These are phyloP conservation scores for Drosophila sproati DNA, from an alignment of 1,140 invertebrate genomes.

Conservation along the genomic window DNA sequence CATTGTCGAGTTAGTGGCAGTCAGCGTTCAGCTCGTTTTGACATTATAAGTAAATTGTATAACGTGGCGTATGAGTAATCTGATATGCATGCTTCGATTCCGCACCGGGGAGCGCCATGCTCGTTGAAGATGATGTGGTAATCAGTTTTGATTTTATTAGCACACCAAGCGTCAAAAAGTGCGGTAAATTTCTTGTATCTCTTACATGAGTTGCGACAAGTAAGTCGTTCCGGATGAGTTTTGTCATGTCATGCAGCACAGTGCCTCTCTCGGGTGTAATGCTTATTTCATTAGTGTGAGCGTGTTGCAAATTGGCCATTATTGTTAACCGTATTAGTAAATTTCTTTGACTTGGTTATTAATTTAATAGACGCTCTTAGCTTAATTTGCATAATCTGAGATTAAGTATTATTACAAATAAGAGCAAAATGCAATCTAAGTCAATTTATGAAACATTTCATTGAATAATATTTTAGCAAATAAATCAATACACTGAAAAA, in stretches of 20 bases:
- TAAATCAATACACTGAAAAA: neutral
- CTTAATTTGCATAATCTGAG: neutral
- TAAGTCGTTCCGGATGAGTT: neutral
- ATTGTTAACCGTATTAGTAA: conserved; percentile 11
- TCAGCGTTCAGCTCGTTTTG: conserved; percentile 68
- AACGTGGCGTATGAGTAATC: conserved; percentile 82
- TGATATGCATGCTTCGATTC: conserved; percentile 81
- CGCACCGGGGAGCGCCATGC: conserved; percentile 32
- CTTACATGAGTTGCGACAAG: conserved; percentile 35
- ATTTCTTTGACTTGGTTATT: neutral
- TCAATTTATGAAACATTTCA: too few relatives aligned
- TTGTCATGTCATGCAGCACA: neutral
- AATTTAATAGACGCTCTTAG: neutral
- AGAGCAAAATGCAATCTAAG: neutral
- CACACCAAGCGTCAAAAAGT: conserved; percentile 41
- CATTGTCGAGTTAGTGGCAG: conserved; percentile 33
- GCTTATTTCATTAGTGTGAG: conserved; percentile 1
- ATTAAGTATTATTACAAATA: neutral
- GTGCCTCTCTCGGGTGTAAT: neutral
- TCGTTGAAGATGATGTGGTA: conserved; percentile 78
- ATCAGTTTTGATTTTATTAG: conserved; percentile 83
- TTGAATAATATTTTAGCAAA: neutral
- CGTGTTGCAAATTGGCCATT: neutral
- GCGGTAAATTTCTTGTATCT: conserved; percentile 53
- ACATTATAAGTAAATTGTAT: conserved; percentile 80